Conservation (phyloP, 64 coral and sea anemone species). For the Porites australiensis region DNA sequence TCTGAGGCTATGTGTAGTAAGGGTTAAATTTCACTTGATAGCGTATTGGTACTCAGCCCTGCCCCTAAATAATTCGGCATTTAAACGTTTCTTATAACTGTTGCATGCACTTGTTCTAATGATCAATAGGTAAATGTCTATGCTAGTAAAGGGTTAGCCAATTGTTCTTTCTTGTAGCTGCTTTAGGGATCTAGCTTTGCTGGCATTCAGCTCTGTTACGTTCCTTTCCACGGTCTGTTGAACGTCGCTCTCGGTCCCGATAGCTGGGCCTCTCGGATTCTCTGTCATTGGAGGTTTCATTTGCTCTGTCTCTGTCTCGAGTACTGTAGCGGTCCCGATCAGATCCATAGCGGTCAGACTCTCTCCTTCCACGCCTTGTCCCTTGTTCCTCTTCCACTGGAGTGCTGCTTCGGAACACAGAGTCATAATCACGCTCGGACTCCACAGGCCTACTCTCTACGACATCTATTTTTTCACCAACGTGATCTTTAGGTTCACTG, state of each 20-base stretch:
- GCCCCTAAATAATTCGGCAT: no score
- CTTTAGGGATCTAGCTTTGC: neutral
- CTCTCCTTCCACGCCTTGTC: neutral
- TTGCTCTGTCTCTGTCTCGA: neutral
- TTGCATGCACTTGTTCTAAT: no score
- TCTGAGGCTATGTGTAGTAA: no score
- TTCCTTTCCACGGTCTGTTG: neutral
- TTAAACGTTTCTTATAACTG: no score
- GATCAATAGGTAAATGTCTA: neutral
- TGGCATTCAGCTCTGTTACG: neutral
- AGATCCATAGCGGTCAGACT: neutral
- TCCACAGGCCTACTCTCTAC: neutral
- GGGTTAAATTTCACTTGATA: no score
- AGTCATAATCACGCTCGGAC: slow-evolving; percentile 7
- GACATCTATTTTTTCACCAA: slow-evolving; percentile 14
- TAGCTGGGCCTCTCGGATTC: no score
- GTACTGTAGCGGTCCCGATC: neutral
- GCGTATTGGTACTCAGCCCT: no score
- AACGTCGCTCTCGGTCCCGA: neutral
- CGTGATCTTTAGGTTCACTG: slow-evolving; percentile 22
- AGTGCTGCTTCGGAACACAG: slow-evolving; percentile 3
- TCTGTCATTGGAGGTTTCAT: neutral
- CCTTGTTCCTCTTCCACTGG: neutral
- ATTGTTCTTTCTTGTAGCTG: neutral
- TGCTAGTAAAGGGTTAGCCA: neutral